Base-by-base conservation (phyloP, 2,888 invertebrate species). In the Trissoscelio sp. region DNA sequence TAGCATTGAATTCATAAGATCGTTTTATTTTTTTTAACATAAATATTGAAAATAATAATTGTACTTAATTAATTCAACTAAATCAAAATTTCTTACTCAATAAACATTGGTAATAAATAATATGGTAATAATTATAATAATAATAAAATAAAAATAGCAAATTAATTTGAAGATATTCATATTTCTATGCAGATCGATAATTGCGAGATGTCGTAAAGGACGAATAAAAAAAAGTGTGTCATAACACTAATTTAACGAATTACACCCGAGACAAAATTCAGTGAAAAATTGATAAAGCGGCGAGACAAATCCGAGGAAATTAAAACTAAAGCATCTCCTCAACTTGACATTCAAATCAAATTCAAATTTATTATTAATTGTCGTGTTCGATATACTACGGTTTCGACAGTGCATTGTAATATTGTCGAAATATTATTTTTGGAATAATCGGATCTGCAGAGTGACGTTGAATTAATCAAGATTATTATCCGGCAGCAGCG, bases 271-370 rank as follows among this genome's bases (percentile, higher is more conserved):
- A 67, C 39, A 34, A 53, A 53, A 42, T 67, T 18, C 7, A n/a
- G 11, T 53, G 53, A 67, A 67, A 67, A 67, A 42, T 67, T 53
- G 18, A 67, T 67, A 28, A 67, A 53, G 9, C 28, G 42, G 18
- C 42, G 53, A 53, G 67, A 67, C 42, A 42, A 39, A 53, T 67
- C 22, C 53, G 28, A 53, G 42, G 1, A 42, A 53, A 67, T 67
- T 53, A n/a, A 42, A 67, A 42, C 42, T 14, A 24, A 53, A 67
- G 28, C 14, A n/a, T 14, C 66, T 51, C 9, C 37, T 58, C 53
- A 28, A 67, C 53, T 53, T 67, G 53, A 22, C 53, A 67, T 67
- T 67, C 34, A 37, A 53, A 67, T 53, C 53, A 12, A 48, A 48
- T 53, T 39, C 57, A 39, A 28, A 39, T 39, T 37, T 28, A 18